Base-by-base conservation (phyloP, 2,888 invertebrate species). In the Chloromyia formosa region DNA sequence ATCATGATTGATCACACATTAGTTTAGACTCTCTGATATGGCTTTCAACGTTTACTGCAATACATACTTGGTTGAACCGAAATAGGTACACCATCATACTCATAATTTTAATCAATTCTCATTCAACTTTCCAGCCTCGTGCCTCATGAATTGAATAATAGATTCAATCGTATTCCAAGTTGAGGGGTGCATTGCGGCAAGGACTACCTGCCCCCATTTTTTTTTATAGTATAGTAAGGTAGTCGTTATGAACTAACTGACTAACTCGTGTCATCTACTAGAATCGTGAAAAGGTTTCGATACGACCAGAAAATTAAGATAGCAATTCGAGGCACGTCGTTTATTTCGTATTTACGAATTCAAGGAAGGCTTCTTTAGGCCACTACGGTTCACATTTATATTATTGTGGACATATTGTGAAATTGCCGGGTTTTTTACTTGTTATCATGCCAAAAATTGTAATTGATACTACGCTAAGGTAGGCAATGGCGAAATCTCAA, bases 371-470 rank as follows among this genome's bases (percentile, higher is more conserved):
- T 62, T 62, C 18, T 14, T 40, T n/a, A 40, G 40, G 18, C 62
- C 27, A 35, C 27, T 35, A n/a, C n/a, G n/a, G 27, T 35, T 35
- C 27, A 35, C 2, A 35, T 35, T 35, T 35, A 35, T 35, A 35
- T 35, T 35, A 35, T 35, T 35, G 27, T 35, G 3, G 27, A 35
- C 14, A 16, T 16, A 40, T 62, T 62, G 62, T 62, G 62, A 62
- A 62, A 62, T 18, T 35, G 35, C 40, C 18, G 27, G 27, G 7
- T 7, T 35, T 35, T 35, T 35, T 56, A 40, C 16, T 62, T 62
- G 62, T 62, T 62, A 62, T 62, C 62, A 62, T 62, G 62, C 62
- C 62, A 62, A 62, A 35, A 62, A 62, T 62, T 62, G 62, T 62
- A 62, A 62, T 35, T 62, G 62, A 40, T 56, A 53, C 53, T 53